Evolutionary conservation across 2,888 invertebrate species (phyloP).

Genomic region (Schrankia costaestrigalis): DNA sequence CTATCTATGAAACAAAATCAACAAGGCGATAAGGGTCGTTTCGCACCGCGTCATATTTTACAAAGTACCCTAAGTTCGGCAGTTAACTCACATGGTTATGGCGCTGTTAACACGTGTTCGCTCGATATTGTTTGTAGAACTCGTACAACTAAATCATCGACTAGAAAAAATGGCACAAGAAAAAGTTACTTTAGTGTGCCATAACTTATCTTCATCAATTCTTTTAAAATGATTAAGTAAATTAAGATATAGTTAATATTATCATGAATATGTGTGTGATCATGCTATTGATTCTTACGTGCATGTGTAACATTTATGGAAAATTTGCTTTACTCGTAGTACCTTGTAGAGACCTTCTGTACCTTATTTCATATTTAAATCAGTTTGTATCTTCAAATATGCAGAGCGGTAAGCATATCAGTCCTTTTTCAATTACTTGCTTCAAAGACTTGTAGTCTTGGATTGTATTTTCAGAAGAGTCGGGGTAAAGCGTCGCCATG

Average conservation of each 20-base stretch:
- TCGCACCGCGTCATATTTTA: slow-evolving; percentile 75
- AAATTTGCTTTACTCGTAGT: too few relatives aligned
- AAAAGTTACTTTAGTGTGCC: slow-evolving; percentile 23
- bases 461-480: slow-evolving; percentile 65
- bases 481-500: slow-evolving; percentile 61
- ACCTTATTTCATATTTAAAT: too few relatives aligned
- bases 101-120: slow-evolving; percentile 78
- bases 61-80: slow-evolving; percentile 76
- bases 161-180: slow-evolving; percentile 41
- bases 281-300: too few relatives aligned
- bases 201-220: slow-evolving; percentile 11
- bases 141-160: slow-evolving; percentile 57
- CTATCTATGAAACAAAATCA: slow-evolving; percentile 60
- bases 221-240: too few relatives aligned
- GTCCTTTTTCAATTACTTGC: slow-evolving; percentile 24
- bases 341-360: too few relatives aligned
- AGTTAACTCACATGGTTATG: slow-evolving; percentile 74
- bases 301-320: too few relatives aligned
- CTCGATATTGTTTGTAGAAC: slow-evolving; percentile 62
- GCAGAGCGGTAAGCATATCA: too few relatives aligned
- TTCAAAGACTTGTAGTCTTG: slow-evolving; percentile 37
- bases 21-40: slow-evolving; percentile 62
- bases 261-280: too few relatives aligned
- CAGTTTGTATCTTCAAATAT: too few relatives aligned
- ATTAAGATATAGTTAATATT: too few relatives aligned